Evolutionary conservation across 2,113 vertebrate species (phyloP).

Genomic region (Pontoporia blainvillei): DNA sequence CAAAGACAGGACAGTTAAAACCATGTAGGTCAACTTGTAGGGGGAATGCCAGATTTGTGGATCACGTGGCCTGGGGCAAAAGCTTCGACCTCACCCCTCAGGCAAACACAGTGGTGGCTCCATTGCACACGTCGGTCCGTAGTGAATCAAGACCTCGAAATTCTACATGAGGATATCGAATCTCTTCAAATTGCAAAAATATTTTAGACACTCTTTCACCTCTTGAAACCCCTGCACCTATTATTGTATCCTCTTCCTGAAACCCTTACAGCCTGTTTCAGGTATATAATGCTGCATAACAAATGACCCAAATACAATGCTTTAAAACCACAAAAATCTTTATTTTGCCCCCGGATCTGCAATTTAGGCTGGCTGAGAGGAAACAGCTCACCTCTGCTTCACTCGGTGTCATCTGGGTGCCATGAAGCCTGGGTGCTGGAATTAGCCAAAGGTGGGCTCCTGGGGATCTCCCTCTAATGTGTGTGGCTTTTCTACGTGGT

Average conservation of each 20-base stretch:
- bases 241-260: background rate
- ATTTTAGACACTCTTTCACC: background rate
- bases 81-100: too few relatives aligned
- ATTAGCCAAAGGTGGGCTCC: background rate
- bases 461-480: background rate
- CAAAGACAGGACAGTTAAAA: background rate
- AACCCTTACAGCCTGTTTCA: background rate
- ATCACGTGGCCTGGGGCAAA: background rate
- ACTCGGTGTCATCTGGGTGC: background rate
- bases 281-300: background rate
- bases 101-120: background rate
- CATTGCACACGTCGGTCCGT: rapidly evolving
- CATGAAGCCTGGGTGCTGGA: background rate
- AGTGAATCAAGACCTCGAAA: background rate
- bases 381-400: background rate
- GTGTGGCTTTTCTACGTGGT: background rate
- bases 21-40: background rate
- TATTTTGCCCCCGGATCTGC: background rate
- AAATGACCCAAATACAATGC: background rate
- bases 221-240: background rate
- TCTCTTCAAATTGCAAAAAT: background rate
- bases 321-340: background rate
- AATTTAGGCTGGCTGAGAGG: background rate
- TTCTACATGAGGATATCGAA: background rate
- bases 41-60: background rate